Base-by-base conservation (phyloP, 1,140 invertebrate species). In the Bombus pyrosoma region DNA sequence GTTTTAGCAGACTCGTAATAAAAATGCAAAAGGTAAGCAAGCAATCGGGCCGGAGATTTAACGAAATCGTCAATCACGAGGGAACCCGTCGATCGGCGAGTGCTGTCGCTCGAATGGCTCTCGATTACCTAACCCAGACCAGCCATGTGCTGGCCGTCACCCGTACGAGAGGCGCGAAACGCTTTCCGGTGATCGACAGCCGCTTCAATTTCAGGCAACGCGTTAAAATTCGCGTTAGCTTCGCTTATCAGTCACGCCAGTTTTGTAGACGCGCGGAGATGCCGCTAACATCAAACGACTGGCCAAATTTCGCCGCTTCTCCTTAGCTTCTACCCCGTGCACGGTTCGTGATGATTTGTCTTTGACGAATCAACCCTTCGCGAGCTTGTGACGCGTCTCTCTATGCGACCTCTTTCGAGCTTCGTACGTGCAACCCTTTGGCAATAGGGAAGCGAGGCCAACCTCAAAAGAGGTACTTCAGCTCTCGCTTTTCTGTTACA, bases 301-400 rank as follows among this genome's bases (percentile, higher is more conserved):
- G 15, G 25, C 22, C 28, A 15, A 34, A 68, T 34, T 34, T 25
- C 18, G 25, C 4, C 4, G 34, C 28, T 37, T 34, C 39, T 41
- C 13, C 43, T 22, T 28, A 9, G 6, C 72, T 41, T 83, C 41
- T 68, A 68, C 25, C 39, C n/a, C 28, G 9, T 6, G 37, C 73
- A 57, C 71, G 5, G 57, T 13, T 28, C 73, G 34, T 1, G 82
- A 79, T 71, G 47, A 79, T 79, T 79, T 76, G 76, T 72, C 82
- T 79, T 71, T 79, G 75, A 84, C 82, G 82, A 62, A 79, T 84
- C 82, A 84, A 84, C 75, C 75, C 25, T 62, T 39, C 18, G 47
- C 28, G 1, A 59, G n/a, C 37, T 37, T 12, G 64, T 71, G 32
- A 80, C 76, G 76, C 66, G 62, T 43, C 37, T 9, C 43, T 37